A percentile compares a stretch with the other conserved stretches of the same genome.
phyloP scores from a whole-genome alignment of 2,888 invertebrate species.

The Tetropium fuscum region DNA sequence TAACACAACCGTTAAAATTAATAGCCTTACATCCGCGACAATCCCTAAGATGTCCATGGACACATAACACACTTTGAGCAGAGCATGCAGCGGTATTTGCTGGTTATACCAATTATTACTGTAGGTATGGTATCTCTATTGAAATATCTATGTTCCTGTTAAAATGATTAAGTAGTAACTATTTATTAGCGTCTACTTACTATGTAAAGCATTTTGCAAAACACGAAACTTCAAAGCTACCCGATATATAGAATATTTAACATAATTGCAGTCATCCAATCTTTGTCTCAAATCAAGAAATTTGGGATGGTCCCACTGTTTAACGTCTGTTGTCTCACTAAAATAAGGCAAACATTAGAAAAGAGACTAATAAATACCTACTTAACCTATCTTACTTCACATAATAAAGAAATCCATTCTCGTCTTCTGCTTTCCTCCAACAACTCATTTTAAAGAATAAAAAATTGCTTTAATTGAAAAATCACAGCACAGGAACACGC shows the following conservation, averaged over 20 bases:
- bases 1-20: too few relatives aligned
- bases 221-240: conserved; percentile 79
- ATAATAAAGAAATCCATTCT: conserved; percentile 72
- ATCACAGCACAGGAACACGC: too few relatives aligned
- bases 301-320: conserved; percentile 73
- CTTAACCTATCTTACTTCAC: conserved; percentile 66
- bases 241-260: conserved; percentile 82
- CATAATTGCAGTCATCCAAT: conserved; percentile 74
- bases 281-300: conserved; percentile 70
- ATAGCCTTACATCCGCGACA: too few relatives aligned
- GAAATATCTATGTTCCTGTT: too few relatives aligned
- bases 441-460: conserved; percentile 40
- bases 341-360: conserved; percentile 46
- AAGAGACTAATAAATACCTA: conserved; percentile 3
- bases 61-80: too few relatives aligned
- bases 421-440: conserved; percentile 73
- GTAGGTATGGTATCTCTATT: too few relatives aligned
- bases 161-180: too few relatives aligned
- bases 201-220: conserved; percentile 73
- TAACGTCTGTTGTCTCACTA: conserved; percentile 68
- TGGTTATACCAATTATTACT: too few relatives aligned
- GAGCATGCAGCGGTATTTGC: too few relatives aligned
- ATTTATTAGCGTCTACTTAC: conserved; percentile 73
- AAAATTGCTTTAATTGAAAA: too few relatives aligned
- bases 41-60: too few relatives aligned